A percentile compares a stretch with the other conserved stretches of the same genome.
These are phyloP conservation scores for Thalassoma bifasciatum DNA, from an alignment of 2,113 vertebrate genomes.

Conservation along the genomic window DNA sequence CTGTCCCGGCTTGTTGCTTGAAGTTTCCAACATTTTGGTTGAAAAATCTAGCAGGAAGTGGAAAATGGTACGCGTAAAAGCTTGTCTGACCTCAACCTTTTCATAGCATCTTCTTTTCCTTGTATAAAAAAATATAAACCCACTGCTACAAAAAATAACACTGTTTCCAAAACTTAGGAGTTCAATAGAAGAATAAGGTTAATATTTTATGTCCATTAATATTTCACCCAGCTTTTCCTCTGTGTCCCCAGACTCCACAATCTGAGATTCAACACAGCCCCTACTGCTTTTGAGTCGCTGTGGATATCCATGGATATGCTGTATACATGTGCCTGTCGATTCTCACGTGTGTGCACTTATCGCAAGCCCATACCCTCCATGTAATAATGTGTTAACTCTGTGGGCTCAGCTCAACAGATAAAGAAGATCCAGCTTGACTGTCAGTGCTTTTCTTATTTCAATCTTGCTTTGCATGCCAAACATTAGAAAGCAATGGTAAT, in stretches of 20 bases:
- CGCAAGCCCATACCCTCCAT: not conserved
- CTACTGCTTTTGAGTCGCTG: constrained; percentile 25
- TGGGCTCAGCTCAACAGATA: constrained; percentile 35
- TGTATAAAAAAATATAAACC: constrained; percentile 40
- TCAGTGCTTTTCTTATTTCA: constrained; percentile 17
- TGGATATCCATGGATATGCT: constrained; percentile 30
- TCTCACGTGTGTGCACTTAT: constrained; percentile 20
- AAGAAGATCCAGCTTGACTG: constrained; percentile 30
- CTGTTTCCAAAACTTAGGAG: constrained; percentile 54
- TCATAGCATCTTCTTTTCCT: constrained; percentile 9
- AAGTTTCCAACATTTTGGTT: constrained; percentile 1
- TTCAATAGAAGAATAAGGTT: constrained; percentile 69
- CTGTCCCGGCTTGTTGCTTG: not conserved
- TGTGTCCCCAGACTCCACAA: constrained; percentile 61
- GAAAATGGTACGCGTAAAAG: not conserved
- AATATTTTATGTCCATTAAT: constrained; percentile 81
- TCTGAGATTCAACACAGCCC: constrained; percentile 60
- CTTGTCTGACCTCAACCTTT: not conserved
- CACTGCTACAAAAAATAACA: constrained; percentile 40
- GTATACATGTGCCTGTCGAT: constrained; percentile 14
- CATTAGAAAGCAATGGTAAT: constrained; percentile 32
- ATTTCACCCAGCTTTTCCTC: constrained; percentile 74
- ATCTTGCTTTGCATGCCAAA: constrained; percentile 38
- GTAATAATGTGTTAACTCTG: constrained; percentile 12
- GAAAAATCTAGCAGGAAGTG: not conserved